These are phyloP conservation scores for Aradus depressus DNA, from an alignment of 2,888 invertebrate genomes.

Conservation along the genomic window DNA sequence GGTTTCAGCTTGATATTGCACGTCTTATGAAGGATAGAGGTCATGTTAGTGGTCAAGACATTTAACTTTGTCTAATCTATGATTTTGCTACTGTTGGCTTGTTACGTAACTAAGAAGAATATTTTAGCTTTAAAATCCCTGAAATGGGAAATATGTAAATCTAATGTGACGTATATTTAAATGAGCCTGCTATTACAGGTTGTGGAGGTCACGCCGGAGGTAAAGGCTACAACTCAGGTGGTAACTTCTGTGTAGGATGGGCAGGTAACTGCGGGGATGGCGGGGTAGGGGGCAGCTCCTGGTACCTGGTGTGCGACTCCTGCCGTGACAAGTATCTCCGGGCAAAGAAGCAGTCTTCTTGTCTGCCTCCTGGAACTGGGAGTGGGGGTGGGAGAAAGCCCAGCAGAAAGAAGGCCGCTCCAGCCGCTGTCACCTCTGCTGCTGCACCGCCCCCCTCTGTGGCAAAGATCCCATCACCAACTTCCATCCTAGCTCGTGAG, in stretches of 20 bases:
- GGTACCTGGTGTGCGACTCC: conserved; percentile 86
- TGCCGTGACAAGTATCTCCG: conserved; percentile 44
- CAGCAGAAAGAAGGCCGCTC: conserved; percentile 26
- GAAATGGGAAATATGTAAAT: neutral
- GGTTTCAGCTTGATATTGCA: too few species aligned
- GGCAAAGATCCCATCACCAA: conserved; percentile 26
- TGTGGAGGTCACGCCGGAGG: conserved; percentile 77
- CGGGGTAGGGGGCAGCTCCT: conserved; percentile 64
- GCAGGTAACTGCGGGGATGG: conserved; percentile 81
- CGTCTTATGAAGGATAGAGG: too few species aligned
- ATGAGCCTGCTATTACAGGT: conserved; percentile 46
- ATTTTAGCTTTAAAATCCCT: neutral
- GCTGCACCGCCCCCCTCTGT: conserved; percentile 19
- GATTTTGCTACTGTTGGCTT: too few species aligned
- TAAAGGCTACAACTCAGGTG: conserved; percentile 85
- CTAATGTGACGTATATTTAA: neutral
- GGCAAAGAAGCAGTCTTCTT: conserved; percentile 32
- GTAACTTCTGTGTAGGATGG: conserved; percentile 79
- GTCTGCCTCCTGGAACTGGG: neutral
- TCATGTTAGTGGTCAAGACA: too few species aligned
- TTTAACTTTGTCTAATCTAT: too few species aligned
- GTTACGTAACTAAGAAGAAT: too few species aligned
- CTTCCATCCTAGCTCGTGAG: conserved; percentile 23
- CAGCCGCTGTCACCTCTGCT: too few species aligned
- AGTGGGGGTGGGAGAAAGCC: conserved; percentile 26